phyloP scores from a whole-genome alignment of 2,113 vertebrate genomes.

The Bubalus kerabau region DNA sequence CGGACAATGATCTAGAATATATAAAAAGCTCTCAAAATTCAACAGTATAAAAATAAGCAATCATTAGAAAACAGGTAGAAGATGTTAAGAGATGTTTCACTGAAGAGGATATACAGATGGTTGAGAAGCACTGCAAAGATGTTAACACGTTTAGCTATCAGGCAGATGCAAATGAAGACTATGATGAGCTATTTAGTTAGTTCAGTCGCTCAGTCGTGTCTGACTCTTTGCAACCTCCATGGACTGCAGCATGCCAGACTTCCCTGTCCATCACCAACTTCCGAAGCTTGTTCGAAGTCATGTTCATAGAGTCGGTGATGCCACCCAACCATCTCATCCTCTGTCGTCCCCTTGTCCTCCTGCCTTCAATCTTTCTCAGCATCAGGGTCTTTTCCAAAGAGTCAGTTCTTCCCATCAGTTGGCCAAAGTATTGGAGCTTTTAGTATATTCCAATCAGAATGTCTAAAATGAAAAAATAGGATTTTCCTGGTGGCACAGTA shows the following conservation, averaged over 20 bases:
- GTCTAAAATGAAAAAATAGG: background rate
- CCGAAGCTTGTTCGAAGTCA: background rate
- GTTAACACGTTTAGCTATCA: background rate
- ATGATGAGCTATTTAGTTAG: background rate
- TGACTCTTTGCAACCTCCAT: background rate
- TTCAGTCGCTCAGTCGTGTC: background rate
- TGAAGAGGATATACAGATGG: background rate
- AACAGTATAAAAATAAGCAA: background rate
- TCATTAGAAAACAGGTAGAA: background rate
- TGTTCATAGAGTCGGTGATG: background rate
- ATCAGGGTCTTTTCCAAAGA: background rate
- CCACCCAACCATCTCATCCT: background rate
- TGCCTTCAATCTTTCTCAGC: background rate
- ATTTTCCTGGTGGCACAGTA: background rate
- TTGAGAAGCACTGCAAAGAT: background rate
- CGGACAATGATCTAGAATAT: background rate
- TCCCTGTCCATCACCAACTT: background rate
- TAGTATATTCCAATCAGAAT: background rate
- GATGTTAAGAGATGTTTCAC: background rate
- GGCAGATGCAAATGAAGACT: background rate
- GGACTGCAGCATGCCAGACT: background rate
- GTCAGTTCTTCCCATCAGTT: background rate
- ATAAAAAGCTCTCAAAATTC: background rate
- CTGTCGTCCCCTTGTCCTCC: background rate
- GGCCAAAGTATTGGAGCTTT: background rate